These are phyloP conservation scores for Drosophila kurseongensis DNA, from an alignment of 1,140 invertebrate genomes.

Conservation along the genomic window DNA sequence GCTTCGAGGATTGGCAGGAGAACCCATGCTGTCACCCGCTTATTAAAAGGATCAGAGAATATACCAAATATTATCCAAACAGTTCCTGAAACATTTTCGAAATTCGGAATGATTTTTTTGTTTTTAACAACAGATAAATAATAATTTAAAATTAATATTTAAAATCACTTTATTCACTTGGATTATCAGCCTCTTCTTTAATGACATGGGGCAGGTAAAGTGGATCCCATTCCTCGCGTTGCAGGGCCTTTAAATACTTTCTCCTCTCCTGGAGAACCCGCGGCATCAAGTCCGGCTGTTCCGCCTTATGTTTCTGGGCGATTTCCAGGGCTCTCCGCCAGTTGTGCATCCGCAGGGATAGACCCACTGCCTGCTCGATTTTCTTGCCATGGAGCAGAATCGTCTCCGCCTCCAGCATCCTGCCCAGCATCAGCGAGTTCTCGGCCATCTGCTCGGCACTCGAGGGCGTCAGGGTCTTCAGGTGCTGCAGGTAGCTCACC, in stretches of 20 bases:
- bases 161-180: slow-evolving; percentile 35
- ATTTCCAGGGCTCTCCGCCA: slow-evolving; percentile 96
- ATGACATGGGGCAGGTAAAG: slow-evolving; percentile 88
- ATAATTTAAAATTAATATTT: too few relatives aligned
- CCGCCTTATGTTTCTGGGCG: slow-evolving; percentile 91
- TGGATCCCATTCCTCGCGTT: slow-evolving; percentile 91
- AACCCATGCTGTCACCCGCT: slow-evolving; percentile 87
- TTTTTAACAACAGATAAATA: neutral
- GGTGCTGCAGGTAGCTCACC: slow-evolving; percentile 93
- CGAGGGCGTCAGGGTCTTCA: slow-evolving; percentile 87
- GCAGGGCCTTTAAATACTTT: slow-evolving; percentile 90
- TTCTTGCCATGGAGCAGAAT: slow-evolving; percentile 92
- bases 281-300: slow-evolving; percentile 88
- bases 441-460: slow-evolving; percentile 90
- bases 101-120: neutral
- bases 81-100: too few relatives aligned
- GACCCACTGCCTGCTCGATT: slow-evolving; percentile 90
- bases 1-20: slow-evolving; percentile 89
- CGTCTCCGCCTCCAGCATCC: slow-evolving; percentile 92
- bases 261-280: slow-evolving; percentile 91
- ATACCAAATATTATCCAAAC: too few relatives aligned
- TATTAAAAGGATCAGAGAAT: slow-evolving; percentile 44
- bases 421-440: slow-evolving; percentile 92
- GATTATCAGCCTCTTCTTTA: slow-evolving; percentile 81
- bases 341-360: slow-evolving; percentile 93